phyloP scores from a whole-genome alignment of 2,113 vertebrate genomes.

The Pavo muticus region DNA sequence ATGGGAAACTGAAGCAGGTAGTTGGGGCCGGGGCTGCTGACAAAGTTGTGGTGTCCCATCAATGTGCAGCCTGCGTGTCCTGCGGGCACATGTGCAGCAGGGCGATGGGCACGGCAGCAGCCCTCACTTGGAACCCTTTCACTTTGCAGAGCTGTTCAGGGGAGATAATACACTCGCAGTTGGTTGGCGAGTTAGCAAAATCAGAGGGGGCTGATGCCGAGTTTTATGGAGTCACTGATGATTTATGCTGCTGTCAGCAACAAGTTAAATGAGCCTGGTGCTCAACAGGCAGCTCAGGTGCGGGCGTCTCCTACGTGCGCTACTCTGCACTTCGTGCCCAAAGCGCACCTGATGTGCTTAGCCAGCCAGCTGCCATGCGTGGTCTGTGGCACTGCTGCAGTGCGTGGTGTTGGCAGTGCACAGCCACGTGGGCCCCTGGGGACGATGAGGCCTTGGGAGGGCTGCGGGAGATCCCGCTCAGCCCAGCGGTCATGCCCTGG shows the following conservation, averaged over 20 bases:
- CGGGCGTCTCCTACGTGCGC: not conserved
- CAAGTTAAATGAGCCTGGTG: conserved; percentile 37
- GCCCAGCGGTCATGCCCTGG: not conserved
- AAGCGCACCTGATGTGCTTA: not conserved
- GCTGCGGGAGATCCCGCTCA: not conserved
- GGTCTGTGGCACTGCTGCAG: not conserved
- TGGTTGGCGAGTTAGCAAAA: not conserved
- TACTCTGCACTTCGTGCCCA: not conserved
- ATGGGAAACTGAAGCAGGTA: conserved; percentile 53
- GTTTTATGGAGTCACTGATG: conserved; percentile 27
- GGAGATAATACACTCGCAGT: not conserved
- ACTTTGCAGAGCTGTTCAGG: not conserved
- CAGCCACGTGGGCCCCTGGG: not conserved
- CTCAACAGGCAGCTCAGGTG: conserved; percentile 34
- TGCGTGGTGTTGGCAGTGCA: not conserved
- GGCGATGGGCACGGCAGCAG: not conserved
- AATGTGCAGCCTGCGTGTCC: not conserved
- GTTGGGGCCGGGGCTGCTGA: not conserved
- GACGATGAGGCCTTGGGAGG: not conserved
- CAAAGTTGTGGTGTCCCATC: rapidly evolving
- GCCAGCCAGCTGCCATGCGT: not conserved
- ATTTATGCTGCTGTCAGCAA: conserved; percentile 18
- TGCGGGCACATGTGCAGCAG: not conserved
- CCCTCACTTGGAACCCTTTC: not conserved
- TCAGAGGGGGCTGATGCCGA: not conserved